Conservation (phyloP, 2,113 vertebrate species). For the Saimiri boliviensis region DNA sequence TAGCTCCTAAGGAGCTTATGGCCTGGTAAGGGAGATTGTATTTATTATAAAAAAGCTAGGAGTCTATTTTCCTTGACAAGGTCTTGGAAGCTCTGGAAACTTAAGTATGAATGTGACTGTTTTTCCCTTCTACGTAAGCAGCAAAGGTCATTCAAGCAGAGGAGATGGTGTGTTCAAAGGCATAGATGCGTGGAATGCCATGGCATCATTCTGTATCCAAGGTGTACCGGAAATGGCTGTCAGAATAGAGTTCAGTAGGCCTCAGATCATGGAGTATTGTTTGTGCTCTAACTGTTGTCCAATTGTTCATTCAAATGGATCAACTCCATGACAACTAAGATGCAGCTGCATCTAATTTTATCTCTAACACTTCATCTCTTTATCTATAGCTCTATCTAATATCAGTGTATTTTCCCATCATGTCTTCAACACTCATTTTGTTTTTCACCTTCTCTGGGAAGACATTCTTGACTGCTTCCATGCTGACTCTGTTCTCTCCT, state of each 20-base stretch:
- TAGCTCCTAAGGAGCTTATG: neutral
- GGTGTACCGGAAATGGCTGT: neutral
- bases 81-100: neutral
- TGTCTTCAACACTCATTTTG: neutral
- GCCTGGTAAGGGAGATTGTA: neutral
- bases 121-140: neutral
- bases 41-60: neutral
- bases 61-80: neutral
- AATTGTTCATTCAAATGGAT: neutral
- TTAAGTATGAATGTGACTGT: neutral
- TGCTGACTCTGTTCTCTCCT: neutral
- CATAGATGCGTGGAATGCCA: neutral
- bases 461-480: neutral
- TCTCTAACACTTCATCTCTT: neutral
- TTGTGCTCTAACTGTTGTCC: neutral
- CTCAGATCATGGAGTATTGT: neutral
- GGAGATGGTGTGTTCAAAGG: neutral
- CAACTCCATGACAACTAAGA: neutral
- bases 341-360: neutral
- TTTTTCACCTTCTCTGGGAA: neutral
- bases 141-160: neutral
- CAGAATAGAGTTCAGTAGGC: neutral
- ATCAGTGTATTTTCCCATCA: neutral
- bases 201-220: neutral
- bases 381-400: neutral